phyloP scores from a whole-genome alignment of 2,797 vertebrate species.

The Pampus argenteus region DNA sequence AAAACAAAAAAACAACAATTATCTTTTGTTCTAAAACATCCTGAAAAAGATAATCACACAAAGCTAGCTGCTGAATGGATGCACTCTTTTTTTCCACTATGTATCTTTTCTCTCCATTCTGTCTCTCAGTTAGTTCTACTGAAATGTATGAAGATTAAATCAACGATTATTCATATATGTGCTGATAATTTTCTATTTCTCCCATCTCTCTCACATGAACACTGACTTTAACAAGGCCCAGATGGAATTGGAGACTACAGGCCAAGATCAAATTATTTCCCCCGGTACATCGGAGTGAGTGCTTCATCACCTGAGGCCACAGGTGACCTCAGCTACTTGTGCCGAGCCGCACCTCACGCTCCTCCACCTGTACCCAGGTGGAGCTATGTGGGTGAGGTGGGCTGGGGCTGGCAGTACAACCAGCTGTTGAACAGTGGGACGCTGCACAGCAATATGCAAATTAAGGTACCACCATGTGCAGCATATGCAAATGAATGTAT shows the following conservation, averaged over 20 bases:
- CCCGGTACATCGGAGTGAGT: conserved; percentile 71
- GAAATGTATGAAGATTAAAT: neutral
- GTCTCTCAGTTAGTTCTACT: neutral
- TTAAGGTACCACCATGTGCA: conserved; percentile 75
- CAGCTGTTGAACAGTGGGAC: conserved; percentile 73
- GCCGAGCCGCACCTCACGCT: conserved; percentile 57
- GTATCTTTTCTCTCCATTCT: neutral
- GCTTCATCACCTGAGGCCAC: conserved; percentile 72
- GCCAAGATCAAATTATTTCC: conserved; percentile 73
- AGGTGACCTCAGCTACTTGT: conserved; percentile 80
- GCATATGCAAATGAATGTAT: conserved; percentile 14
- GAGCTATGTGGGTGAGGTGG: conserved; percentile 74
- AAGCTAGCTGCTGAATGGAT: neutral
- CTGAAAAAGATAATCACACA: neutral
- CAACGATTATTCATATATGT: neutral
- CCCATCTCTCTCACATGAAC: neutral
- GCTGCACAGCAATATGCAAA: conserved; percentile 78
- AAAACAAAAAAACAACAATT: neutral
- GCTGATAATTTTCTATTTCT: too few relatives aligned
- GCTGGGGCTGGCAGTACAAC: conserved; percentile 81
- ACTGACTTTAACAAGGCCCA: conserved; percentile 76
- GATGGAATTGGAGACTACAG: conserved; percentile 83
- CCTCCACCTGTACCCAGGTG: conserved; percentile 59
- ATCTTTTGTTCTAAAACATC: neutral
- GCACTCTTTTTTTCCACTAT: neutral